Evolutionary conservation across 2,888 invertebrate species (phyloP), one percentile per base, ranked within the genome.

Genomic region (Cylloceria caligata): DNA sequence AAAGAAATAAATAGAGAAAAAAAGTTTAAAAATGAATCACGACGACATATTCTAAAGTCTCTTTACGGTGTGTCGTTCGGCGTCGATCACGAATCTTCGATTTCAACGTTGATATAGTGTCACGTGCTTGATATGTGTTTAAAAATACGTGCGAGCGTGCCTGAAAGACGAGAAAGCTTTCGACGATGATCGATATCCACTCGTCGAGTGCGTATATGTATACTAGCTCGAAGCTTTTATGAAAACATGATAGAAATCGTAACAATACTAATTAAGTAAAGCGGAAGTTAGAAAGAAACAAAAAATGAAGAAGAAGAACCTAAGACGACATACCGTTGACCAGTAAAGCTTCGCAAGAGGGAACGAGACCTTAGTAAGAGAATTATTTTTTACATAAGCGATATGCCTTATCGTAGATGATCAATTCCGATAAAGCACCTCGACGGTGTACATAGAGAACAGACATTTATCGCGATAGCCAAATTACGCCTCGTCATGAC

Each of bases 321-420:
- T 49, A 42, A 27, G 11, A 69, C 55, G 27, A 67, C 11, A 60
- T 52, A 65, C 19, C 57, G 39, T 69, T 62, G 69, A 72, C 55
- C 64, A 80, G 65, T 67, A 60, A 69, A 76, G 60, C 57, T 45
- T 73, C 62, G 68, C 34, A 30, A 57, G 62, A 62, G 9, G 62
- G 68, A 83, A 79, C 39, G 68, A 72, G 55, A 75, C 71, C 16
- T 80, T 74, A 65, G 80, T 68, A 72, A 84, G 79, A 88, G 76
- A 86, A 75, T 87, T 88, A 88, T 87, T 89, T 89, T 89, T 87
- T 85, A 88, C 84, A 81, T 83, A 81, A 84, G 84, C 85, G 86
- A 83, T 84, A 88, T 87, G 89, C 87, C 88, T 88, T 88, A 81
- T 83, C 81, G 81, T 84, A 76, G 80, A 83, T 81, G 47, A 68